These are phyloP conservation scores for Coleophora flavipennella DNA, from an alignment of 2,888 invertebrate genomes.

Conservation along the genomic window DNA sequence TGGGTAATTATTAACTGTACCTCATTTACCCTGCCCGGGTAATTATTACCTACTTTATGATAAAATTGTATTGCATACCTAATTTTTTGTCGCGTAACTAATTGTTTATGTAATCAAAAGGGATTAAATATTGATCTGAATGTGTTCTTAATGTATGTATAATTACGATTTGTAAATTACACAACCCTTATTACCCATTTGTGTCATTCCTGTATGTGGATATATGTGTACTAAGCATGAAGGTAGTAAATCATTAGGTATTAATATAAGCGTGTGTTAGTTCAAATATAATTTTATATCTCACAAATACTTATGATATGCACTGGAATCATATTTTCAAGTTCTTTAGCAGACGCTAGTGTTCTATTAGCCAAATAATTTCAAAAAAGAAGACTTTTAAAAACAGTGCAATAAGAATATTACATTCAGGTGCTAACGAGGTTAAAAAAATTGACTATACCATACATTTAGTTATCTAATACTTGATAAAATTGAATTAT, in stretches of 20 bases:
- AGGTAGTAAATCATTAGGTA: constrained; percentile 38
- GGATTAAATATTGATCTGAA: constrained; percentile 31
- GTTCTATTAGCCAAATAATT: constrained; percentile 32
- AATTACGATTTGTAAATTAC: constrained; percentile 63
- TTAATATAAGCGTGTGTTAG: no score
- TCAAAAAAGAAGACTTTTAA: constrained; percentile 34
- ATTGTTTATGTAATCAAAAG: constrained; percentile 17
- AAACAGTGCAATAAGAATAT: constrained; percentile 51
- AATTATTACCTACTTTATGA: constrained; percentile 33
- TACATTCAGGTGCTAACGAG: constrained; percentile 55
- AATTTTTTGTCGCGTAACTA: no score
- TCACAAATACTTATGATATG: constrained; percentile 19
- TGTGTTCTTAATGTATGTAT: constrained; percentile 32
- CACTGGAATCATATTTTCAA: constrained; percentile 22
- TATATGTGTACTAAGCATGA: constrained; percentile 24
- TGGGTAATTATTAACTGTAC: constrained; percentile 20
- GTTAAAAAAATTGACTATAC: constrained; percentile 51
- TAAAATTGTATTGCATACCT: no score
- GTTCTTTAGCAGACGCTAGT: constrained; percentile 26
- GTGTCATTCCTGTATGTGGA: constrained; percentile 47
- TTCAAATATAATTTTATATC: no score
- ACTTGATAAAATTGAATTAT: constrained; percentile 57
- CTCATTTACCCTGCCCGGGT: constrained; percentile 51
- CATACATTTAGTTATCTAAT: constrained; percentile 38
- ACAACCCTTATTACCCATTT: constrained; percentile 67